Evolutionary conservation across 2,113 vertebrate genomes (phyloP).

Genomic region (Tychaedon coryphoeus): DNA sequence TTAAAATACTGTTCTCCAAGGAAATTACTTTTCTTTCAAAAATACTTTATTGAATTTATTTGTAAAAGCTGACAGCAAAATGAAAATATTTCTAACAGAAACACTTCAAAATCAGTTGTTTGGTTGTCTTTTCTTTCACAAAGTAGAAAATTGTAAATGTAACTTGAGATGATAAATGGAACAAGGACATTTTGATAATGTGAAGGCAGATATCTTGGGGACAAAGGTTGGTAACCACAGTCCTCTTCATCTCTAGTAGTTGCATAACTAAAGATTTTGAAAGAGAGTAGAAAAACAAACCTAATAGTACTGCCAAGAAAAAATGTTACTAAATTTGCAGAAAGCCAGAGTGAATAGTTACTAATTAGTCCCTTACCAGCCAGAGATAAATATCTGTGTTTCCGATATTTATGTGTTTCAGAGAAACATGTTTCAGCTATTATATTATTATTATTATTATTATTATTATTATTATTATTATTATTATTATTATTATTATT

Average conservation of each 20-base stretch:
- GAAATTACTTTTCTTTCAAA: background rate
- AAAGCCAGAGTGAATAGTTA: background rate
- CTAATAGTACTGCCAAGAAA: background rate
- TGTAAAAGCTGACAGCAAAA: background rate
- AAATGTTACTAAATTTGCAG: background rate
- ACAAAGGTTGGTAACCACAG: conserved; percentile 13
- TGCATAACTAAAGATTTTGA: conserved; percentile 43
- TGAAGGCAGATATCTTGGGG: background rate
- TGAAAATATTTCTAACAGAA: background rate
- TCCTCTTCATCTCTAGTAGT: background rate
- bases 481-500: background rate
- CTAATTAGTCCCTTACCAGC: background rate
- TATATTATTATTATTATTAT: background rate
- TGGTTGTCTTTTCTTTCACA: background rate
- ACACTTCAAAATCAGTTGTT: background rate
- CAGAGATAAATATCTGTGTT: background rate
- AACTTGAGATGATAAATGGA: background rate
- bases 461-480: background rate
- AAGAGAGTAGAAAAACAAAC: conserved; percentile 2
- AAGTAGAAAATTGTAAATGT: background rate
- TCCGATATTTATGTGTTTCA: background rate
- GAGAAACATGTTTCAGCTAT: background rate
- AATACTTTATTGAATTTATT: background rate
- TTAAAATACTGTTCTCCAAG: background rate
- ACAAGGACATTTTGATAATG: background rate